phyloP scores from a whole-genome alignment of 2,888 invertebrate species.

The Agrotis puta region DNA sequence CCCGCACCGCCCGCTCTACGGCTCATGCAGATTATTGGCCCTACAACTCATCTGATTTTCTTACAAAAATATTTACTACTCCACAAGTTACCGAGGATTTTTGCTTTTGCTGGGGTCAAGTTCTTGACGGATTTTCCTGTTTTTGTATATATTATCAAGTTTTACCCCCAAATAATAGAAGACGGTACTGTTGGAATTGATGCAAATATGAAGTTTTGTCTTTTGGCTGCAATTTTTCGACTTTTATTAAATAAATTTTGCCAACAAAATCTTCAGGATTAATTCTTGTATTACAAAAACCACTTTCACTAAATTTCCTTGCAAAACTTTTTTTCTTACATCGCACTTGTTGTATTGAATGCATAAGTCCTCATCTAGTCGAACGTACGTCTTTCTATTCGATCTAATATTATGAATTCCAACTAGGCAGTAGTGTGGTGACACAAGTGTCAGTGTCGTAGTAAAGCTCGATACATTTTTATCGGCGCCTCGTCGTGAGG shows the following conservation, averaged over 20 bases:
- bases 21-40: slow-evolving; percentile 80
- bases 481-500: slow-evolving; percentile 74
- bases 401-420: slow-evolving; percentile 48
- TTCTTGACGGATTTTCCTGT: background rate
- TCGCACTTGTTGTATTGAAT: no score
- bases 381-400: slow-evolving; percentile 17
- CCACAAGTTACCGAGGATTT: slow-evolving; percentile 38
- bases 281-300: background rate
- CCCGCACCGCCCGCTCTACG: slow-evolving; percentile 59
- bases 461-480: slow-evolving; percentile 78
- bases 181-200: no score
- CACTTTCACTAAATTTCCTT: no score
- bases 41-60: slow-evolving; percentile 73
- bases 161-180: no score
- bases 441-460: slow-evolving; percentile 58
- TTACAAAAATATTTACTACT: slow-evolving; percentile 71
- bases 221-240: no score
- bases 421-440: slow-evolving; percentile 27
- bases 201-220: no score
- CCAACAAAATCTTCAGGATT: no score
- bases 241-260: no score
- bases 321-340: no score
- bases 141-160: no score
- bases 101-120: slow-evolving; percentile 16
- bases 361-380: slow-evolving; percentile 6